Evolutionary conservation across 37 sponge, comb jelly and placozoan genomes (phyloP).

Genomic region (Spongia lamella): DNA sequence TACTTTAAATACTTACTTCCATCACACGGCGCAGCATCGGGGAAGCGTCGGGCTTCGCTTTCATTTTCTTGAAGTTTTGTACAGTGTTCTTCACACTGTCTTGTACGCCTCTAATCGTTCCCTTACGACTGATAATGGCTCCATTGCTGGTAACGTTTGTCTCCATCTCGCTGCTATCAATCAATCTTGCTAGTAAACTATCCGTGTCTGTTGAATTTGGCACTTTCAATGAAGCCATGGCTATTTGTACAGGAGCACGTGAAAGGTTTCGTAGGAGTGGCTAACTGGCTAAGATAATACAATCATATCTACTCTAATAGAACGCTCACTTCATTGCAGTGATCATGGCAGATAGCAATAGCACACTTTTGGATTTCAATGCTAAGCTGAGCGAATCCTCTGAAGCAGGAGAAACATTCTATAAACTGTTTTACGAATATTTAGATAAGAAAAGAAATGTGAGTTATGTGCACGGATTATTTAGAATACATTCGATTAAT

Average conservation of each 20-base stretch:
- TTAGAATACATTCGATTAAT: conserved; percentile 1
- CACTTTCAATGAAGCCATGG: too few relatives aligned
- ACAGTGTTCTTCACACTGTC: conserved; percentile 30
- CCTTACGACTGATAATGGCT: conserved; percentile 5
- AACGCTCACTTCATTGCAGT: too few relatives aligned
- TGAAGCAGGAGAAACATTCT: conserved; percentile 75
- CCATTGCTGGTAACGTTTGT: neutral
- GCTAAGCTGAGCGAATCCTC: conserved; percentile 35
- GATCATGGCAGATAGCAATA: too few relatives aligned
- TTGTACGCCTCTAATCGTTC: conserved; percentile 37
- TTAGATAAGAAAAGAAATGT: conserved; percentile 80
- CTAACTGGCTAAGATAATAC: too few relatives aligned
- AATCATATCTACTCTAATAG: too few relatives aligned
- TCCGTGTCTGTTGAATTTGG: too few relatives aligned
- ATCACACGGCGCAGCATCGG: conserved; percentile 21
- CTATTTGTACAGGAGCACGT: too few relatives aligned
- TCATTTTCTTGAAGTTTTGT: conserved; percentile 9
- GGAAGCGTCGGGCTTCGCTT: neutral
- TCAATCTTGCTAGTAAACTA: too few relatives aligned
- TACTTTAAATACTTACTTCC: conserved; percentile 25
- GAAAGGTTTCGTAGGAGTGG: too few relatives aligned
- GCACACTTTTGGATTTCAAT: conserved; percentile 46
- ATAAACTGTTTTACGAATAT: conserved; percentile 58
- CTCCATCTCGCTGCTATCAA: too few relatives aligned
- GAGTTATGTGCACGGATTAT: neutral